These are phyloP conservation scores for Clarias batrachus DNA, from an alignment of 2,113 vertebrate genomes.

Conservation along the genomic window DNA sequence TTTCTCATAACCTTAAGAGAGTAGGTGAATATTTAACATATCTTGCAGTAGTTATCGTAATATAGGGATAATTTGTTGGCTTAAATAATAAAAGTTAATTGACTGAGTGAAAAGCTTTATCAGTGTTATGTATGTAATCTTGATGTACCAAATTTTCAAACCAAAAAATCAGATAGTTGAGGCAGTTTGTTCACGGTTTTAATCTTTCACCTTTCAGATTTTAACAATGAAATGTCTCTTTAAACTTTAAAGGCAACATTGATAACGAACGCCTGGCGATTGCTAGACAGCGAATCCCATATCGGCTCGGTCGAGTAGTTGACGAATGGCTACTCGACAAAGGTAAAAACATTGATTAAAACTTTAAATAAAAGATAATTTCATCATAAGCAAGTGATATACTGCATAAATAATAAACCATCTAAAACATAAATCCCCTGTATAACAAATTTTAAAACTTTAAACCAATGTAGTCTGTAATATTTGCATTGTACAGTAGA, in stretches of 20 bases:
- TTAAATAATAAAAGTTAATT: slow-evolving; percentile 96
- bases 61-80: slow-evolving; percentile 92
- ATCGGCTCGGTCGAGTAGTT: slow-evolving; percentile 99
- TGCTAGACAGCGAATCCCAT: slow-evolving; percentile 99
- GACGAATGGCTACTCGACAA: slow-evolving; percentile 99
- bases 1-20: slow-evolving; percentile 87
- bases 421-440: slow-evolving; percentile 97
- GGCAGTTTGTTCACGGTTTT: slow-evolving; percentile 94
- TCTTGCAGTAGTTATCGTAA: slow-evolving; percentile 85
- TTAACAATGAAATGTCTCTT: slow-evolving; percentile 99
- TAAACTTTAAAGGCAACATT: slow-evolving; percentile 99
- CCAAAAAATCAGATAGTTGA: slow-evolving; percentile 92
- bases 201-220: slow-evolving; percentile 99
- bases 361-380: slow-evolving; percentile 98
- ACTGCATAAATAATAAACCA: slow-evolving; percentile 99
- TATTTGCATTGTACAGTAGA: slow-evolving; percentile 72
- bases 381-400: slow-evolving; percentile 98
- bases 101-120: slow-evolving; percentile 90
- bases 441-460: slow-evolving; percentile 99
- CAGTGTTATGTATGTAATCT: slow-evolving; percentile 90
- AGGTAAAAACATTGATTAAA: slow-evolving; percentile 99
- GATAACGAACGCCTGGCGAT: slow-evolving; percentile 99
- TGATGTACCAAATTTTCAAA: slow-evolving; percentile 88
- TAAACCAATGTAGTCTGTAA: slow-evolving; percentile 92
- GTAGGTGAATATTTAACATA: slow-evolving; percentile 81